Evolutionary conservation across 2,113 vertebrate genomes (phyloP), one percentile per base, ranked within the genome.

Genomic region (Circaetus gallicus): DNA sequence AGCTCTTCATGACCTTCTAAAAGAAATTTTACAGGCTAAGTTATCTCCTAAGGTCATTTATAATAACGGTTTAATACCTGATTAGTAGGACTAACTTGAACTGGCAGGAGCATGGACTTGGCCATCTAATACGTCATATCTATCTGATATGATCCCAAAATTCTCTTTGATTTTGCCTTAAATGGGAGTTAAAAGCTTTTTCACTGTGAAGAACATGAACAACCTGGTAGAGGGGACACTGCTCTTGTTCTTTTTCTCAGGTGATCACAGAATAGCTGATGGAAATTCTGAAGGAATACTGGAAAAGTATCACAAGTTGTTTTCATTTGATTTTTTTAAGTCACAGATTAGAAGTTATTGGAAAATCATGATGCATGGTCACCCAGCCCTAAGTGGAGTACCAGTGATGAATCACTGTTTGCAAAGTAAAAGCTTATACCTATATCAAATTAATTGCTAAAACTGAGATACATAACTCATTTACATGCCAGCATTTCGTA

Each of bases 21-120:
- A 95, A 63, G 25, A 86, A 94, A 70, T 95, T 94, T 82, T 86
- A 79, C 42, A 59, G 50, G 63, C 71, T 79, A 91, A 87, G 76
- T 89, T 95, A 58, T 82, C 71, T 89, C 90, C 58, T 90, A 66
- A 85, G 72, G 52, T 76, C 11, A 63, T 86, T 88, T 91, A 62
- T 86, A 90, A 72, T 86, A 93, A 74, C 1, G 22, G 38, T 93
- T 95, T 94, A 93, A 95, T 84, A 84, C 36, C 65, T 91, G 86
- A 96, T 97, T 95, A 96, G 22, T 52, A 74, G n/a, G 38, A 66
- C 71, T 89, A 65, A 61, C 49, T 90, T 83, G 71, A 95, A 88
- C 70, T 61, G 28, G 63, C 38, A 89, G 70, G 16, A 88, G n/a
- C 50, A 92, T 70, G 49, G 67, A 73, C 28, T 56, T 79, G 83